phyloP scores from a whole-genome alignment of 2,888 invertebrate genomes.

The Strigamia crassipes region DNA sequence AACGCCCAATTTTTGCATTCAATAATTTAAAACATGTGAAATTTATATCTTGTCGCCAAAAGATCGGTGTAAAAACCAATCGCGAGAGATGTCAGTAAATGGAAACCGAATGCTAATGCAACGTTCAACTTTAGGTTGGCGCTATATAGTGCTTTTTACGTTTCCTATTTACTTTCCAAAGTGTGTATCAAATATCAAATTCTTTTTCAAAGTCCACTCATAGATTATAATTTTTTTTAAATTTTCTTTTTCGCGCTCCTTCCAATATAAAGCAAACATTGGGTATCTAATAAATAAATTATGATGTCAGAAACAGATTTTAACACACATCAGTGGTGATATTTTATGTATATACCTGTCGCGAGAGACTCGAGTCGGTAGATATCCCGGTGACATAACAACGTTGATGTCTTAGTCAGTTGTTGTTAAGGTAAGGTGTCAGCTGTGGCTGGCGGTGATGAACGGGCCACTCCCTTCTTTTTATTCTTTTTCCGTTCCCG shows the following conservation, averaged over 20 bases:
- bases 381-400: constrained; percentile 33
- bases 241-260: not conserved
- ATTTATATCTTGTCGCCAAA: not conserved
- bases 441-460: constrained; percentile 40
- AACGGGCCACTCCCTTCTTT: constrained; percentile 42
- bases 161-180: not conserved
- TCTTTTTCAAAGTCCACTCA: not conserved
- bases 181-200: not conserved
- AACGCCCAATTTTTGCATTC: not conserved
- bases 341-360: constrained; percentile 42
- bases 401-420: constrained; percentile 36
- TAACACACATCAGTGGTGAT: constrained; percentile 32
- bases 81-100: not conserved
- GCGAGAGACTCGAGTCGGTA: constrained; percentile 5
- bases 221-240: not conserved
- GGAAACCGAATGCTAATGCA: not conserved
- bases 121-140: not conserved
- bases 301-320: constrained; percentile 15
- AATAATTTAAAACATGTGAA: not conserved
- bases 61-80: constrained; percentile 14
- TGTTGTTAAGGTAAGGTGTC: constrained; percentile 40
- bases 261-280: not conserved
- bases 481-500: constrained; percentile 33
- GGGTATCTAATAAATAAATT: constrained; percentile 13
- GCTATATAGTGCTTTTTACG: not conserved